These are phyloP conservation scores for Rhinopithecus roxellana DNA, from an alignment of 2,113 vertebrate genomes.

Conservation along the genomic window DNA sequence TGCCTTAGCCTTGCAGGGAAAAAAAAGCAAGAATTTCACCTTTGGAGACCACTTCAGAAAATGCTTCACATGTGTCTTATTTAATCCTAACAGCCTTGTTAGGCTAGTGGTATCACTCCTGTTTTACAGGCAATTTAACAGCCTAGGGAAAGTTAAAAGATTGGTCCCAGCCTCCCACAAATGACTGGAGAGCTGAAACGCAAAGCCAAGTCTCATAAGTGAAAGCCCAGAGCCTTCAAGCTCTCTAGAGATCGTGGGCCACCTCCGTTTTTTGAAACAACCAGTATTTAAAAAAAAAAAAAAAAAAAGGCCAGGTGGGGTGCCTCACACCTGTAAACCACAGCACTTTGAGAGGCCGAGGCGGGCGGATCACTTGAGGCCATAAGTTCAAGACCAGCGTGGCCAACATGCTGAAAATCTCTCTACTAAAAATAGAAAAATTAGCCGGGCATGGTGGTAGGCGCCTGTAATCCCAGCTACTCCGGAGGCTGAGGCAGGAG, in stretches of 20 bases:
- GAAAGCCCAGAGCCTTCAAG: not conserved
- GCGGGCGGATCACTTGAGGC: not conserved
- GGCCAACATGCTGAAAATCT: not conserved
- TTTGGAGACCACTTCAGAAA: not conserved
- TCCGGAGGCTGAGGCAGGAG: not conserved
- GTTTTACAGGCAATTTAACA: not conserved
- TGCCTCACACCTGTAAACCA: not conserved
- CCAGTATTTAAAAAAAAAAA: too few species aligned
- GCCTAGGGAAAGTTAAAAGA: not conserved
- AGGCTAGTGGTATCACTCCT: not conserved
- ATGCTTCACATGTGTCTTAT: not conserved
- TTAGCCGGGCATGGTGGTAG: not conserved
- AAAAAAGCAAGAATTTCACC: not conserved
- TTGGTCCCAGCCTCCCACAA: not conserved
- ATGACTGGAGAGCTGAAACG: not conserved
- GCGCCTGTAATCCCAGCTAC: not conserved
- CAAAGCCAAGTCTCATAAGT: not conserved
- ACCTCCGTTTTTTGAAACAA: not conserved
- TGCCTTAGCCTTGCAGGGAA: not conserved
- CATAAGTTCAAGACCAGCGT: not conserved
- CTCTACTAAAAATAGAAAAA: not conserved
- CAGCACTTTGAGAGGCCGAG: not conserved
- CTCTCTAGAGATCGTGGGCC: not conserved
- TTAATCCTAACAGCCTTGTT: not conserved
- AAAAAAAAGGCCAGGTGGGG: not conserved